phyloP scores from a whole-genome alignment of 1,140 invertebrate species.

The Drosophila murphyi region DNA sequence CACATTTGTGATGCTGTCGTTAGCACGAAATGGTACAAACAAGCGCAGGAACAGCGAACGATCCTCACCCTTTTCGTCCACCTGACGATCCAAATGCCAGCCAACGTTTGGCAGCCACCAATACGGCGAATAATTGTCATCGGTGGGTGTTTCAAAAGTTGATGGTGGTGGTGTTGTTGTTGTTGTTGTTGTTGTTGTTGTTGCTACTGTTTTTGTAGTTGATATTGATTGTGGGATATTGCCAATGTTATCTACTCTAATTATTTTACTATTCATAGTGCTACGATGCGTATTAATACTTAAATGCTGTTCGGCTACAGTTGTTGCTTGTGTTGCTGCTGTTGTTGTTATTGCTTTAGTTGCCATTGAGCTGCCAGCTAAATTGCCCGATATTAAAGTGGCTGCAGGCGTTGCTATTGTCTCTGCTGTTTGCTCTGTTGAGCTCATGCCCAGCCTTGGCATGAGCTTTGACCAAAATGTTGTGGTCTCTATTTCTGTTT shows the following conservation, averaged over 20 bases:
- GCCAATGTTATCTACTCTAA: slow-evolving; percentile 52
- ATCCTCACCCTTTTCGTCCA: slow-evolving; percentile 57
- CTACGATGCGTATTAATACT: slow-evolving; percentile 74
- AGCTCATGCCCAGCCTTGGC: slow-evolving; percentile 13
- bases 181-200: slow-evolving; percentile 25
- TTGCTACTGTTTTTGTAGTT: slow-evolving; percentile 19
- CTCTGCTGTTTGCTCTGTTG: slow-evolving; percentile 1
- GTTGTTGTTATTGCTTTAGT: slow-evolving; percentile 22
- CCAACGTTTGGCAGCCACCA: slow-evolving; percentile 76
- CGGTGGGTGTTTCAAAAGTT: not conserved
- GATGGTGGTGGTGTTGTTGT: slow-evolving; percentile 13
- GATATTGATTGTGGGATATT: slow-evolving; percentile 24
- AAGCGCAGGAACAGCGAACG: slow-evolving; percentile 69
- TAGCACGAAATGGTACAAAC: slow-evolving; percentile 62
- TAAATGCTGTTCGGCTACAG: slow-evolving; percentile 42
- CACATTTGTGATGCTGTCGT: slow-evolving; percentile 6
- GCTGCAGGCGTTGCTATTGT: slow-evolving; percentile 19
- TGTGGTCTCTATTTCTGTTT: slow-evolving; percentile 25
- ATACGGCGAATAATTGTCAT: slow-evolving; percentile 58
- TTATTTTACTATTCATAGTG: slow-evolving; percentile 83
- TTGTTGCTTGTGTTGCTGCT: slow-evolving; percentile 21
- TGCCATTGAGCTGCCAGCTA: slow-evolving; percentile 15
- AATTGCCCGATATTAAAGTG: slow-evolving; percentile 17
- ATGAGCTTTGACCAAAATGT: slow-evolving; percentile 32
- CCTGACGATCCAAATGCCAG: slow-evolving; percentile 67